A percentile compares a stretch with the other conserved stretches of the same genome.
These are phyloP conservation scores for Cerceris ruficornis DNA, from an alignment of 2,888 invertebrate species.

Conservation along the genomic window DNA sequence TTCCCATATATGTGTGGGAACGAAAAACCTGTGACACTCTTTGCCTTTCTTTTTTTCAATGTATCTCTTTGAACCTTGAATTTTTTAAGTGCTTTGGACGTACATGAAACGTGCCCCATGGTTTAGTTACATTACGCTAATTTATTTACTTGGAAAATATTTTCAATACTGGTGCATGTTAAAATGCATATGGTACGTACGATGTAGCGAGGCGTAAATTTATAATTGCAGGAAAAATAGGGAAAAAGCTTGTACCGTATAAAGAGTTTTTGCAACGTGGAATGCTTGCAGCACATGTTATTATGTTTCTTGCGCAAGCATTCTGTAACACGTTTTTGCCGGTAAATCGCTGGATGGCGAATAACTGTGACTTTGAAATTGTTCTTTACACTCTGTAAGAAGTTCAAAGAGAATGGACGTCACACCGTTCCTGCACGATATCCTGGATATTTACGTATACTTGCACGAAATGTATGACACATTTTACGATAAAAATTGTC, in stretches of 20 bases:
- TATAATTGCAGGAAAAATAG: background rate
- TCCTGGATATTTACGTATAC: too few species aligned
- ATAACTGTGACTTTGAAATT: conserved; percentile 8
- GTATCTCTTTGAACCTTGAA: background rate
- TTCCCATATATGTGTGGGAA: background rate
- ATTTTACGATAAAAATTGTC: too few species aligned
- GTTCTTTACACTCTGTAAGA: conserved; percentile 17
- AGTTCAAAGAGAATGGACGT: background rate
- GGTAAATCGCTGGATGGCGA: background rate
- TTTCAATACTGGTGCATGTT: background rate
- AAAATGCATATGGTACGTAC: background rate
- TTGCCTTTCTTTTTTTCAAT: background rate
- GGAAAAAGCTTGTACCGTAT: too few species aligned
- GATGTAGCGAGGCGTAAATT: background rate
- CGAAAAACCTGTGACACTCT: background rate
- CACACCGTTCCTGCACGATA: conserved; percentile 13
- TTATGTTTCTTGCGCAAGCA: background rate
- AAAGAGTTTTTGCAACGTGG: background rate
- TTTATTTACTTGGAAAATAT: too few species aligned
- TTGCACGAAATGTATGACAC: too few species aligned
- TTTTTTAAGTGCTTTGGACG: background rate
- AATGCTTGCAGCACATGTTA: background rate
- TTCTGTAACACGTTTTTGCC: background rate
- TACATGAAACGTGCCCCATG: background rate
- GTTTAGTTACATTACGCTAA: too few species aligned